Evolutionary conservation across 1,140 invertebrate species (phyloP).

Genomic region (Neotoxoptera formosana): DNA sequence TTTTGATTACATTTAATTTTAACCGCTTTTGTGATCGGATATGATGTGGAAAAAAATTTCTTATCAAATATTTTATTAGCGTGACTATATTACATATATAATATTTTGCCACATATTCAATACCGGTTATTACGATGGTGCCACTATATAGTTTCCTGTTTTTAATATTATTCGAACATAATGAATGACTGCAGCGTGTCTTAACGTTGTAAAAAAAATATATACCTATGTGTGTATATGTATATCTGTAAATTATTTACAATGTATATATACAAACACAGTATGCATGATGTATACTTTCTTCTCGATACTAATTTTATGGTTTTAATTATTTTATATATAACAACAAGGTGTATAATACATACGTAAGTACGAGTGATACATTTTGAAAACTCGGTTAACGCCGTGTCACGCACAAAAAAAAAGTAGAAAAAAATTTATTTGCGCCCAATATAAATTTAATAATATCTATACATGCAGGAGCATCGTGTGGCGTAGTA

Average conservation of each 20-base stretch:
- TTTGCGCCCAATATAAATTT: neutral
- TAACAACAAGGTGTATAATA: neutral
- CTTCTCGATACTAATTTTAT: neutral
- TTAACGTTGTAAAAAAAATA: neutral
- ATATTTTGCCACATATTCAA: neutral
- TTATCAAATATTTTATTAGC: slow-evolving; percentile 18
- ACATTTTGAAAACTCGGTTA: neutral
- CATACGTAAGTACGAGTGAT: neutral
- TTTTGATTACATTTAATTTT: neutral
- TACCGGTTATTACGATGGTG: slow-evolving; percentile 11
- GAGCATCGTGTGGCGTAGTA: neutral
- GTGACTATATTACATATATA: neutral
- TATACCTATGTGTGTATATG: neutral
- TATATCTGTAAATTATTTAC: neutral
- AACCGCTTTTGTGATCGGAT: neutral
- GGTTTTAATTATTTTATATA: slow-evolving; percentile 15
- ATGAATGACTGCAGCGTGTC: neutral
- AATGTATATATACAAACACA: neutral
- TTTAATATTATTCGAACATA: slow-evolving; percentile 10
- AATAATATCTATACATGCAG: neutral
- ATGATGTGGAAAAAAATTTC: neutral
- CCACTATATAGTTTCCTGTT: neutral
- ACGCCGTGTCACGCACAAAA: neutral
- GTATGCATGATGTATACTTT: too few species aligned
- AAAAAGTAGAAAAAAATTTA: neutral